phyloP scores from a whole-genome alignment of 2,797 vertebrate species.

The Pantherophis vulpinus region DNA sequence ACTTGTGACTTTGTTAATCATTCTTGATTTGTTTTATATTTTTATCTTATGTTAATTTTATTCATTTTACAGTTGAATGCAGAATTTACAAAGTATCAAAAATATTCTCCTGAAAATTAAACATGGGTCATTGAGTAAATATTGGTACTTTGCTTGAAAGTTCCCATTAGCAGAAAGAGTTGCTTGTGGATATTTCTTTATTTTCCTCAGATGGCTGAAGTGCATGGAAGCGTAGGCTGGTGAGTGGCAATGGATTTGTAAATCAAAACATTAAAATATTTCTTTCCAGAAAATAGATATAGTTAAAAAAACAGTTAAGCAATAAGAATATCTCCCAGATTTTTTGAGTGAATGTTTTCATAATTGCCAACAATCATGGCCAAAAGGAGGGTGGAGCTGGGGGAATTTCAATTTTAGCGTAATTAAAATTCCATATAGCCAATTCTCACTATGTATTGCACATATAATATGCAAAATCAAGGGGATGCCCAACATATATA shows the following conservation, averaged over 20 bases:
- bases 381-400: background rate
- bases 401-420: slow-evolving; percentile 7
- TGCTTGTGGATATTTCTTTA: slow-evolving; percentile 10
- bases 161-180: slow-evolving; percentile 25
- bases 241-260: background rate
- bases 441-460: background rate
- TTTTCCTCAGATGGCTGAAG: slow-evolving; percentile 3
- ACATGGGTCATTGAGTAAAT: slow-evolving; percentile 13
- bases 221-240: background rate
- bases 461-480: background rate
- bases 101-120: slow-evolving; percentile 39
- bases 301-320: background rate
- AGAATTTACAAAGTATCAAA: background rate
- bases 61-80: slow-evolving; percentile 34
- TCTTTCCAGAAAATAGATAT: background rate
- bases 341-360: background rate
- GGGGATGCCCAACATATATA: background rate
- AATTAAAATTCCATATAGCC: background rate
- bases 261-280: slow-evolving; percentile 11
- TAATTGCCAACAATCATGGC: background rate
- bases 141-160: slow-evolving; percentile 20
- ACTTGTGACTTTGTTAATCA: slow-evolving; percentile 18
- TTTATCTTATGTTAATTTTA: slow-evolving; percentile 48
- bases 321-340: background rate
- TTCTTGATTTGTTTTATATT: slow-evolving; percentile 31